Evolutionary conservation across 2,888 invertebrate genomes (phyloP).

Genomic region (Epinotia bilunana): DNA sequence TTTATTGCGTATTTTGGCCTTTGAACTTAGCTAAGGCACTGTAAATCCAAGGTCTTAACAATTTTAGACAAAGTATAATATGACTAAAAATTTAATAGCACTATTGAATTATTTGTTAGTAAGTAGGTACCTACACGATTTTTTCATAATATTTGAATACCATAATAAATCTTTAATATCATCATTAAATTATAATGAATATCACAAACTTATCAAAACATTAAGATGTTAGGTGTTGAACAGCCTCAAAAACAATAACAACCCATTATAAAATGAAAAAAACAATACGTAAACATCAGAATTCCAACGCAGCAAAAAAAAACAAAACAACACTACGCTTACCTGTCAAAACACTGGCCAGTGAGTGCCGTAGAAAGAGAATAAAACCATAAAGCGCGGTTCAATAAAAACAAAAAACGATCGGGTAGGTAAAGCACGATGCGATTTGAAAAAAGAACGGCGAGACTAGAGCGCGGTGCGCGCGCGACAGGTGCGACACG

Average conservation of each 20-base stretch:
- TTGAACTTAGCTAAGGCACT: slow-evolving; percentile 9
- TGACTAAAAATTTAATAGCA: background rate
- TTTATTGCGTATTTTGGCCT: slow-evolving; percentile 7
- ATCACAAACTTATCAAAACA: too few species aligned
- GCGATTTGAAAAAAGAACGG: slow-evolving; percentile 16
- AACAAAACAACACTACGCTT: slow-evolving; percentile 14
- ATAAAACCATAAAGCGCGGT: slow-evolving; percentile 10
- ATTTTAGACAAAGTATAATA: background rate
- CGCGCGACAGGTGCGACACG: slow-evolving; percentile 34
- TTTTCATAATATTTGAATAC: too few species aligned
- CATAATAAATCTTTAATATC: too few species aligned
- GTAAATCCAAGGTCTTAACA: slow-evolving; percentile 6
- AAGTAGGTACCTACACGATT: background rate
- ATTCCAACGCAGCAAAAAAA: background rate
- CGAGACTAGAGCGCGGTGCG: slow-evolving; percentile 17
- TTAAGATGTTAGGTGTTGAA: background rate
- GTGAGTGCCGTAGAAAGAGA: background rate
- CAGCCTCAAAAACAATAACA: background rate
- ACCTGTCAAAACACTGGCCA: slow-evolving; percentile 11
- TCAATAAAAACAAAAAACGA: slow-evolving; percentile 8
- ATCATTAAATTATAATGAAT: too few species aligned
- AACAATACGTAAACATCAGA: background rate
- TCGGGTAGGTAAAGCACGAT: background rate
- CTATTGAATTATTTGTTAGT: too few species aligned
- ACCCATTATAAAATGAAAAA: background rate